These are phyloP conservation scores for Habrosyne pyritoides DNA, from an alignment of 2,888 invertebrate genomes.

Conservation along the genomic window DNA sequence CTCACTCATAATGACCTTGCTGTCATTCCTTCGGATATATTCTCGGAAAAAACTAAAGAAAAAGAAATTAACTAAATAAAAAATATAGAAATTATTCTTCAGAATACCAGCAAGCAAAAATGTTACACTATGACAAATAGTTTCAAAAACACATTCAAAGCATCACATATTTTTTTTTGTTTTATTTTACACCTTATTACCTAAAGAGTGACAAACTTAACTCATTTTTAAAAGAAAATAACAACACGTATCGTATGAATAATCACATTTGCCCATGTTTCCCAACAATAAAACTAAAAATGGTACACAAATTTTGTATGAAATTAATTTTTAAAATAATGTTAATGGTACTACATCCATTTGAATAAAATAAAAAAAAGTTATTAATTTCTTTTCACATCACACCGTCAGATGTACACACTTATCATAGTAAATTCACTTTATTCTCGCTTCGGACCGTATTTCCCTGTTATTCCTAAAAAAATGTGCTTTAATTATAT, in stretches of 20 bases:
- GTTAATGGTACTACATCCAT: no score
- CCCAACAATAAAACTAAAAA: slow-evolving; percentile 29
- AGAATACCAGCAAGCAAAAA: background rate
- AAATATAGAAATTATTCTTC: background rate
- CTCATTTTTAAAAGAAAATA: slow-evolving; percentile 56
- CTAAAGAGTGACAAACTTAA: slow-evolving; percentile 67
- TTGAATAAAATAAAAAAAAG: background rate
- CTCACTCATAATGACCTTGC: slow-evolving; percentile 26
- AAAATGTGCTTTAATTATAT: background rate
- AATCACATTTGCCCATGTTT: slow-evolving; percentile 45
- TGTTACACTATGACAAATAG: background rate
- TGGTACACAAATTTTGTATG: background rate
- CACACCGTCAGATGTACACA: background rate
- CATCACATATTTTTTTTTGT: slow-evolving; percentile 35
- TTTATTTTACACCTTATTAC: slow-evolving; percentile 36
- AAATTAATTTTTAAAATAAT: background rate
- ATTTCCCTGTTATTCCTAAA: slow-evolving; percentile 6
- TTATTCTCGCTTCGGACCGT: slow-evolving; percentile 3
- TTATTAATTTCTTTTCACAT: background rate
- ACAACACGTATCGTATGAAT: slow-evolving; percentile 49
- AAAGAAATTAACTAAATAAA: background rate
- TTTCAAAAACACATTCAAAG: slow-evolving; percentile 26
- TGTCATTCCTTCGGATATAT: background rate
- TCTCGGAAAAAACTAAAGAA: slow-evolving; percentile 1
- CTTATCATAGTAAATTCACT: slow-evolving; percentile 5